Base-by-base conservation (phyloP, 2,113 vertebrate species). In the Suncus etruscus region DNA sequence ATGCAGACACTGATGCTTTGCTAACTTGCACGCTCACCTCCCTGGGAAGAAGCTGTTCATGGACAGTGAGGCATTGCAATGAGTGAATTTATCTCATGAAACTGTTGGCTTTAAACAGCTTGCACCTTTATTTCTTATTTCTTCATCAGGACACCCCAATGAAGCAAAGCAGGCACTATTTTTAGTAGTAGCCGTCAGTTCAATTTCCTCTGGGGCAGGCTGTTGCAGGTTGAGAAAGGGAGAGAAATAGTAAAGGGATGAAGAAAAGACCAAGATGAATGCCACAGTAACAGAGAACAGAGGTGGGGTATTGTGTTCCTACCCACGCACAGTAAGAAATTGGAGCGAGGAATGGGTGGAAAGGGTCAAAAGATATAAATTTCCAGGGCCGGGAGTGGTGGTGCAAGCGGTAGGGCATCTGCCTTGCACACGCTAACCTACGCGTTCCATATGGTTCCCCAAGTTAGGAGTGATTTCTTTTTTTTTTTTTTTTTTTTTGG, bases 51-150 rank as follows among this genome's bases (percentile, higher is more conserved):
- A 3, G 48, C 82, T 81, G 31, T 11, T 1, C 24, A 24, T 25
- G 8, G 24, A 7, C 65, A 25, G 16, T 4, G 24, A 66, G 65
- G 0, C 39, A 73, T 11, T 45, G 39, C 39, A 45, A 0, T 11
- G 27, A 77, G 11, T 47, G 54, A n/a, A 51, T 47, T 73, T 48
- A 63, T 18, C 47, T 32, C 24, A 0, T 25, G 54, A 58, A 86
- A 65, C 14, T 50, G 15, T 61, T 61, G 58, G 58, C 58, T 2
- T 61, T 22, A 20, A 39, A 39, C 15, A 61, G 16, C 18, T 31
- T 78, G 54, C 20, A 63, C 20, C 32, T 50, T 70, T n/a, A 81
- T 27, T 69, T 69, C 87, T 86, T 39, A 31, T 82, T 90, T 86
- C 63, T 11, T 86, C 83, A 70, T 74, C 76, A 81, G 48, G n/a